These are phyloP conservation scores for Carterocephalus palaemon DNA, from an alignment of 2,888 invertebrate species.

Conservation along the genomic window DNA sequence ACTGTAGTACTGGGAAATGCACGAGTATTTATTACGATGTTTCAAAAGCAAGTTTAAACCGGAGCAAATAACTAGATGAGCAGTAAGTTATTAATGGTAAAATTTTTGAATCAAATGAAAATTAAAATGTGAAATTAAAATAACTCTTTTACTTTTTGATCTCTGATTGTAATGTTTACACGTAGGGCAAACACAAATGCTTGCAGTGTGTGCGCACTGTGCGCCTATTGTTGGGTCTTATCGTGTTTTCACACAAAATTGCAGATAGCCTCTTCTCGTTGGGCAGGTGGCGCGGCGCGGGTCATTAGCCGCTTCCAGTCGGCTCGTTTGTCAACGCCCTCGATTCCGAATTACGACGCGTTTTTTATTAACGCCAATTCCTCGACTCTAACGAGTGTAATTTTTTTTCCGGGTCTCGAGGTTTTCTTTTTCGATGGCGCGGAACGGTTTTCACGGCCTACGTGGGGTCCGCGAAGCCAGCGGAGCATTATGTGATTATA, in stretches of 20 bases:
- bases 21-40: conserved; percentile 19
- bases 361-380: conserved; percentile 73
- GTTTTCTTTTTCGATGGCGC: conserved; percentile 35
- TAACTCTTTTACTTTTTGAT: too few species aligned
- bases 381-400: conserved; percentile 63
- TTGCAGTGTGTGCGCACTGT: conserved; percentile 39
- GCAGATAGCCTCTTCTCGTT: conserved; percentile 51
- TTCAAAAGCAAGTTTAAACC: conserved; percentile 13
- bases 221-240: conserved; percentile 55
- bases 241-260: conserved; percentile 29
- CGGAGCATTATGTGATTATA: conserved; percentile 24
- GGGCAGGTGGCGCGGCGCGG: conserved; percentile 35
- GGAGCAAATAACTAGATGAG: too few species aligned
- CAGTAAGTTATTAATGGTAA: too few species aligned
- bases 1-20: conserved; percentile 19
- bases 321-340: conserved; percentile 68
- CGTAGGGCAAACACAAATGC: conserved; percentile 44
- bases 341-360: conserved; percentile 51
- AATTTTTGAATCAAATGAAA: too few species aligned
- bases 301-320: conserved; percentile 62
- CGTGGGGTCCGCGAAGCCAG: conserved; percentile 31
- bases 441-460: conserved; percentile 16
- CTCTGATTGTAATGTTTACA: too few species aligned
- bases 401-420: conserved; percentile 46
- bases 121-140: too few species aligned